phyloP scores from a whole-genome alignment of 2,888 invertebrate species.

The Amphipoea lucens region DNA sequence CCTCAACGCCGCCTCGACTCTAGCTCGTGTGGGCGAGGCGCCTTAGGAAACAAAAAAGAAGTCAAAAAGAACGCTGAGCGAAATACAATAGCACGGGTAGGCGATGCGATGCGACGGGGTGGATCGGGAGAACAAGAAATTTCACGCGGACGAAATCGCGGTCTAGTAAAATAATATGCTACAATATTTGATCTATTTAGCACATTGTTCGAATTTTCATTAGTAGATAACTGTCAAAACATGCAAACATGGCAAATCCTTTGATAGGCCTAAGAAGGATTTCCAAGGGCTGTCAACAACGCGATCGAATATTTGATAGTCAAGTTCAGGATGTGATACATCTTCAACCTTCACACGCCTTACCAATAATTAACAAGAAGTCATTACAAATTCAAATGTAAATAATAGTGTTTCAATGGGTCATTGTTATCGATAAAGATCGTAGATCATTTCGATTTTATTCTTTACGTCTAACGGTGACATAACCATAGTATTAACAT shows the following conservation, averaged over 20 bases:
- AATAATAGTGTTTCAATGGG: slow-evolving; percentile 38
- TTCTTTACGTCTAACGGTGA: slow-evolving; percentile 10
- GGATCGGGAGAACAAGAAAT: too few species aligned
- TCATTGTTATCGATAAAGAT: slow-evolving; percentile 50
- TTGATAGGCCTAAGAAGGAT: background rate
- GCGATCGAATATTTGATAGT: background rate
- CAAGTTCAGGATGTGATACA: slow-evolving; percentile 6
- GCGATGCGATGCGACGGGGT: too few species aligned
- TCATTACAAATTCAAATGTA: slow-evolving; percentile 37
- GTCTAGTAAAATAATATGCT: too few species aligned
- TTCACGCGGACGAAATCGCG: too few species aligned
- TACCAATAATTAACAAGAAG: slow-evolving; percentile 26
- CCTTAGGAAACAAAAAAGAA: too few species aligned
- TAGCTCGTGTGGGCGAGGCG: too few species aligned
- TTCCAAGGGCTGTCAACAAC: background rate
- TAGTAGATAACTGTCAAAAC: background rate
- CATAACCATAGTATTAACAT: slow-evolving; percentile 24
- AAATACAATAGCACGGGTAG: too few species aligned
- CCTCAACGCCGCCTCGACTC: too few species aligned
- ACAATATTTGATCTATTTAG: too few species aligned
- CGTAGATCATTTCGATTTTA: slow-evolving; percentile 44
- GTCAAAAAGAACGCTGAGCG: too few species aligned
- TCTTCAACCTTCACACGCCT: slow-evolving; percentile 32
- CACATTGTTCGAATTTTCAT: too few species aligned
- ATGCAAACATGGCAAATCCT: background rate